Percentiles rank a stretch among this genome's conserved stretches.
phyloP scores from a whole-genome alignment of 2,113 vertebrate species.

The Ardeotis arabs region DNA sequence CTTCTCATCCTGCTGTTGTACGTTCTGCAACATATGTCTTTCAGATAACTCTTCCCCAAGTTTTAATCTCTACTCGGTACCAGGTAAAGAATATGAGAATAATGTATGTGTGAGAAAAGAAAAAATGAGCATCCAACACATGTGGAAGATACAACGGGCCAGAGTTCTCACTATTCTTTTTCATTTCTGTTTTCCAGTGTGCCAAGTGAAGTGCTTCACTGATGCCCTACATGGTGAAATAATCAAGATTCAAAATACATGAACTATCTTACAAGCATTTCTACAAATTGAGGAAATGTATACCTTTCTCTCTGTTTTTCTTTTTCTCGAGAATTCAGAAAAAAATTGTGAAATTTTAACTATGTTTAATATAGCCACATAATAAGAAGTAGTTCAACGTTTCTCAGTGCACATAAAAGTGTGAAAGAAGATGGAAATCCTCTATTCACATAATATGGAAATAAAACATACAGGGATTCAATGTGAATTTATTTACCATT shows the following conservation, averaged over 20 bases:
- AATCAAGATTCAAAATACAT: not conserved
- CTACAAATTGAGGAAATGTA: not conserved
- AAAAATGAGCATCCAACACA: fast-evolving
- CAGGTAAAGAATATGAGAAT: not conserved
- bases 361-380: not conserved
- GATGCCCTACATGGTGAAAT: not conserved
- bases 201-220: not conserved
- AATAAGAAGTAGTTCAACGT: not conserved
- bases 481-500: not conserved
- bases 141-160: not conserved
- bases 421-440: not conserved
- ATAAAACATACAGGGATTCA: not conserved
- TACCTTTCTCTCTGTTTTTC: not conserved
- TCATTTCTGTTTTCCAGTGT: not conserved
- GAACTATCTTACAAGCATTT: not conserved
- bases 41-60: not conserved
- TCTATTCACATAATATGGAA: not conserved
- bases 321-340: not conserved
- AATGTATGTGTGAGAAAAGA: not conserved
- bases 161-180: not conserved
- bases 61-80: not conserved
- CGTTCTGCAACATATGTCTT: not conserved
- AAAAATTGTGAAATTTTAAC: not conserved
- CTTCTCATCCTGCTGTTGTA: not conserved
- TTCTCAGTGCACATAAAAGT: not conserved